A percentile compares a stretch with the other conserved stretches of the same genome.
Conservation (phyloP, 1,140 invertebrate genomes). For the Apis florea region DNA sequence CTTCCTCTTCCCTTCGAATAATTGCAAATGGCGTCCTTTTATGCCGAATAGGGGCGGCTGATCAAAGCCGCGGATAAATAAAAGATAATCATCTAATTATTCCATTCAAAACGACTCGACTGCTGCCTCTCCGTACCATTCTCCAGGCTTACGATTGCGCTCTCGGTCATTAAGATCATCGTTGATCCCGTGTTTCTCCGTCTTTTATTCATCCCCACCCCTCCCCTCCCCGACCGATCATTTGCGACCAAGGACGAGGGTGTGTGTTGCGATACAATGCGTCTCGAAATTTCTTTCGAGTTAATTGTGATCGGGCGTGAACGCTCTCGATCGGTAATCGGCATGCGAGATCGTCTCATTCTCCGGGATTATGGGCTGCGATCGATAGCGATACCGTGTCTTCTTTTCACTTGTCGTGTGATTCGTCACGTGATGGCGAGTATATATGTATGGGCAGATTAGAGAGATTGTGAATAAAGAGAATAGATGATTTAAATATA, state of each 20-base stretch:
- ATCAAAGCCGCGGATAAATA: slow-evolving; percentile 77
- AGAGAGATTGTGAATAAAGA: too few relatives aligned
- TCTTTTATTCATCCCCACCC: slow-evolving; percentile 43
- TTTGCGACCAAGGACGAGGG: slow-evolving; percentile 45
- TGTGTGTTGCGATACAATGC: slow-evolving; percentile 39
- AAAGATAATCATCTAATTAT: slow-evolving; percentile 77
- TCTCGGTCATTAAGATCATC: slow-evolving; percentile 64
- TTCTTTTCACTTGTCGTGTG: background rate
- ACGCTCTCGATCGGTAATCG: slow-evolving; percentile 6
- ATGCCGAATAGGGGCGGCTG: slow-evolving; percentile 63
- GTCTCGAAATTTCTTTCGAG: slow-evolving; percentile 19
- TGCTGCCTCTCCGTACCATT: slow-evolving; percentile 43
- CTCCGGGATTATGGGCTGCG: background rate
- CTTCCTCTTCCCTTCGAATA: slow-evolving; percentile 72
- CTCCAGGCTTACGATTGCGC: slow-evolving; percentile 52
- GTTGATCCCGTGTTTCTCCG: slow-evolving; percentile 55
- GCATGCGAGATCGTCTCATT: slow-evolving; percentile 15
- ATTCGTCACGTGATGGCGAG: background rate
- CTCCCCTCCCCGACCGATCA: slow-evolving; percentile 55
- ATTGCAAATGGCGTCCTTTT: slow-evolving; percentile 77
- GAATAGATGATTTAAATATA: too few relatives aligned
- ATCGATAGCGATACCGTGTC: background rate
- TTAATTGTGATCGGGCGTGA: slow-evolving; percentile 33
- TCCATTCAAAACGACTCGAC: slow-evolving; percentile 67
- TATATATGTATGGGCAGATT: too few relatives aligned